Percentiles rank a stretch among this genome's conserved stretches.
Evolutionary conservation across 2,888 invertebrate genomes (phyloP).

Genomic region (Myathropa florea): DNA sequence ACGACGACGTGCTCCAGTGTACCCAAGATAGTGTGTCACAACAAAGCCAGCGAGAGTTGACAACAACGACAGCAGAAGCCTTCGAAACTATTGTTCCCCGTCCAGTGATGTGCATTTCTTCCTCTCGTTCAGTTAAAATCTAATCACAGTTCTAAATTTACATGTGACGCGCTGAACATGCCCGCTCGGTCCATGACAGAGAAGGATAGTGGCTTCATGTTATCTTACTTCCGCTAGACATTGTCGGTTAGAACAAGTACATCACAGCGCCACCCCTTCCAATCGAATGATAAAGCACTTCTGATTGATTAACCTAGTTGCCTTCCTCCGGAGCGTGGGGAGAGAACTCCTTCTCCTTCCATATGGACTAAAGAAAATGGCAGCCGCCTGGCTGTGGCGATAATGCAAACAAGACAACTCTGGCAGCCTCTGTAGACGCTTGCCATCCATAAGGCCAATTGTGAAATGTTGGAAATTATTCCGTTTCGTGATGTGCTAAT

Average conservation of each 20-base stretch:
- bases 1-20: constrained; percentile 4
- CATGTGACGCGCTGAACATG: constrained; percentile 19
- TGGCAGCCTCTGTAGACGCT: not conserved
- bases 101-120: constrained; percentile 55
- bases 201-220: constrained; percentile 8
- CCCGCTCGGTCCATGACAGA: not conserved
- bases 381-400: not conserved
- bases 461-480: constrained; percentile 30
- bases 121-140: constrained; percentile 59
- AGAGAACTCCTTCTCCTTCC: constrained; percentile 46
- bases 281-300: constrained; percentile 41
- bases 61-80: not conserved
- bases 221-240: constrained; percentile 51
- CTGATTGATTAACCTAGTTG: constrained; percentile 70
- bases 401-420: not conserved
- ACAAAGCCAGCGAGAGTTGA: constrained; percentile 31
- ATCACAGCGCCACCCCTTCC: constrained; percentile 6
- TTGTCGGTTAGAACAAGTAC: not conserved
- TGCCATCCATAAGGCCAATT: constrained; percentile 7
- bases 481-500: constrained; percentile 21
- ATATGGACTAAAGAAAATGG: constrained; percentile 32
- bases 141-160: constrained; percentile 65
- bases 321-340: constrained; percentile 42
- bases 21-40: constrained; percentile 40
- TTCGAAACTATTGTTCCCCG: constrained; percentile 29